Base-by-base conservation (phyloP, 2,113 vertebrate species). In the Butastur rufipennis region DNA sequence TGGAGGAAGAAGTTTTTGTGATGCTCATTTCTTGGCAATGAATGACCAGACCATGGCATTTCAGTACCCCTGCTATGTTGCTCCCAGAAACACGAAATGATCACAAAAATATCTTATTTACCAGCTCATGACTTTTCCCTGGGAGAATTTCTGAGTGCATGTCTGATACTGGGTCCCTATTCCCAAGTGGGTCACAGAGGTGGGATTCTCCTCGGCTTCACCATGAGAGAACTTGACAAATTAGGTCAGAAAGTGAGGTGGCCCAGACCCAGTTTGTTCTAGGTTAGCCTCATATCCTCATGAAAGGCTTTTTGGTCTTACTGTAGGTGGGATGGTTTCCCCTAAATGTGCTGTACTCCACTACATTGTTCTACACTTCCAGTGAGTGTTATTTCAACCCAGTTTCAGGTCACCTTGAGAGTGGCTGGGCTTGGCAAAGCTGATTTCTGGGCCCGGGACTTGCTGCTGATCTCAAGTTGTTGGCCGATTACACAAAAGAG, bases 371-470 rank as follows among this genome's bases (percentile, higher is more conserved):
- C 78, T 85, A 5, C 15, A 13, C 13, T 58, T 62, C 16, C 73
- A 87, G 26, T 47, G 9, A 22, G 17, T 32, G 59, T 71, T 92
- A 84, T 88, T 80, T 48, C 75, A 91, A 67, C 50, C 55, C 40
- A 20, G 7, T 79, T 86, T 81, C 81, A 91, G 88, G 80, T 92
- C 71, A 77, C 59, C 45, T 83, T 36, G 83, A 87, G 58, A 18
- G 48, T 18, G 47, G 11, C 71, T 90, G 79, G 47, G n/a, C 59
- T 92, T 95, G 93, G 71, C 79, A 80, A 15, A 61, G 65, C 47
- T 48, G 61, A 71, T 52, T 78, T 67, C 68, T 84, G 61, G 65
- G 52, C 84, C 58, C 58, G 26, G 47, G 31, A n/a, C 45, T 86
- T 45, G 58, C 40, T 67, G 63, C n/a, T 79, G 90, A 55, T 79